These are phyloP conservation scores for Pachycephala philippinensis DNA, from an alignment of 2,113 vertebrate species.

Conservation along the genomic window DNA sequence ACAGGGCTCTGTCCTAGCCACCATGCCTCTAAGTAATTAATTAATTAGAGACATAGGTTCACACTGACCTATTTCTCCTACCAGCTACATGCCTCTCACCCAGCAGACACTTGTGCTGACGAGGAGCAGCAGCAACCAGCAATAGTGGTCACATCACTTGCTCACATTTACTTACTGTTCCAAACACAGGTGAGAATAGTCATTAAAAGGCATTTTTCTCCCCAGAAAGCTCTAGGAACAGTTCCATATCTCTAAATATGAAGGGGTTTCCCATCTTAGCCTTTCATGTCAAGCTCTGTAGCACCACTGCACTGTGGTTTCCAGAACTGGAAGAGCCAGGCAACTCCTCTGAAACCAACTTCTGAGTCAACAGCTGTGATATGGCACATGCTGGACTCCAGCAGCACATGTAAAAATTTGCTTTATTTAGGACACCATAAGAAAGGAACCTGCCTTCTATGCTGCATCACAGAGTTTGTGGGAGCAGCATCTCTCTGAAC, in stretches of 20 bases:
- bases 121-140: background rate
- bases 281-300: background rate
- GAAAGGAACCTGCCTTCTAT: background rate
- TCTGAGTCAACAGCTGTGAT: background rate
- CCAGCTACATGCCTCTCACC: rapidly evolving
- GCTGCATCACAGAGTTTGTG: background rate
- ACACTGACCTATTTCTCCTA: background rate
- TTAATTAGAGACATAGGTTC: background rate
- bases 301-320: background rate
- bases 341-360: background rate
- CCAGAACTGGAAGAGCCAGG: background rate
- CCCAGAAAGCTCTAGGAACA: background rate
- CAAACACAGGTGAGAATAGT: background rate
- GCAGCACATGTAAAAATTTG: background rate
- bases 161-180: background rate
- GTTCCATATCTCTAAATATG: background rate
- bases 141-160: background rate
- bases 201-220: background rate
- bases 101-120: background rate
- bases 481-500: background rate
- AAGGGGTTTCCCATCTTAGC: background rate
- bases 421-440: background rate
- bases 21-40: background rate
- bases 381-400: background rate
- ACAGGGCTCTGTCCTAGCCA: background rate